Base-by-base conservation (phyloP, 2,797 vertebrate genomes). In the Bovichtus variegatus region DNA sequence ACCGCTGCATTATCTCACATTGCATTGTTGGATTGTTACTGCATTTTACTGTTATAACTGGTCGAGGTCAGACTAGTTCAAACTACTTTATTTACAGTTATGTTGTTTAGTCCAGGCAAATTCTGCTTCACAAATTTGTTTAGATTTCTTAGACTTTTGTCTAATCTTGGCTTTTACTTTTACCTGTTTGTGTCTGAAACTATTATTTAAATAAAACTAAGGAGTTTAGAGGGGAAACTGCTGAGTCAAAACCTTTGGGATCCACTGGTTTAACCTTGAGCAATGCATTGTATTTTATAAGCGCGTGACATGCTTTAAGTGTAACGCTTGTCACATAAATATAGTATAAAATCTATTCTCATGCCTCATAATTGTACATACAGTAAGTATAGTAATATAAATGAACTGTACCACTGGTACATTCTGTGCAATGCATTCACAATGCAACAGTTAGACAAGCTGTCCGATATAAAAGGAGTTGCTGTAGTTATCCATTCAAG, bases 401-500 rank as follows among this genome's bases (percentile, higher is more conserved):
- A 16, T 41, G 29, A 27, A 19, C 16, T 65, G 38, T 41, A 19
- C 18, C 23, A 7, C 31, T 44, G 13, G 5, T 2, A 47, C 29
- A 41, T 57, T n/a, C 5, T 77, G 41, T 44, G 19, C 18, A 44
- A 64, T n/a, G 41, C n/a, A n/a, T n/a, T n/a, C 36, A 43, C 38
- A 81, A 44, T 23, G 41, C 71, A 76, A 60, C 62, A n/a, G 61
- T 75, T 58, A 41, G 43, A 59, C 55, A 38, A 70, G 46, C 50
- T 63, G 36, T 71, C 19, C 3, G 2, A 44, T 62, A 43, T 11
- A 25, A 51, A 58, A 74, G 13, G 79, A 85, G 47, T 74, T 61
- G 49, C 62, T 68, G 60, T 31, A 23, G 54, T 73, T 65, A 40
- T 59, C 78, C 78, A 84, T 89, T 90, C 46, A 87, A 68, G 44